Conservation (phyloP, 2,113 vertebrate species). For the Pteruthius melanotis region DNA sequence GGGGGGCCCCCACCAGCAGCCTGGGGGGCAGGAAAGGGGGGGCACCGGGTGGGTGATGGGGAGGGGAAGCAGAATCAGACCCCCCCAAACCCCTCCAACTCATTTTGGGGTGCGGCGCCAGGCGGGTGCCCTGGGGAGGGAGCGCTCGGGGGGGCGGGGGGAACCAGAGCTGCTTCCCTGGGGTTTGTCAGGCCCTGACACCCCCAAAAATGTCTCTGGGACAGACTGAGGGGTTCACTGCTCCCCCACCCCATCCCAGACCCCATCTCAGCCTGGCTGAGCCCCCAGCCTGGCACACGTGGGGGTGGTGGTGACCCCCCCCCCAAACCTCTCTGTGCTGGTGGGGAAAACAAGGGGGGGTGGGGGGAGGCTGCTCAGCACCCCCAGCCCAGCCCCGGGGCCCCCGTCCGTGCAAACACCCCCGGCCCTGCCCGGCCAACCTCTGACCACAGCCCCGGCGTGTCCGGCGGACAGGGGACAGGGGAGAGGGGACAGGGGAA, state of each 20-base stretch:
- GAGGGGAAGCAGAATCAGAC: too few species aligned
- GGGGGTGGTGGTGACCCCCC: not conserved
- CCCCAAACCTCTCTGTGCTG: not conserved
- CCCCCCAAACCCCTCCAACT: fast-evolving
- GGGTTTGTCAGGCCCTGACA: not conserved
- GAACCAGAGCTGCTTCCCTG: fast-evolving
- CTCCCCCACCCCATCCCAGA: not conserved
- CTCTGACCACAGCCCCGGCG: not conserved
- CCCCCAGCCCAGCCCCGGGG: not conserved
- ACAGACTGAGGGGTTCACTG: not conserved
- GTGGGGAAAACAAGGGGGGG: not conserved
- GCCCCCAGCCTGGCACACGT: fast-evolving
- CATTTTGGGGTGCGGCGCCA: not conserved
- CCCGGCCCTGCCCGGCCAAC: not conserved
- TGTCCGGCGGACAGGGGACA: not conserved
- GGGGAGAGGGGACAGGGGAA: too few species aligned
- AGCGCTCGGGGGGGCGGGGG: fast-evolving
- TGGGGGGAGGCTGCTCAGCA: not conserved
- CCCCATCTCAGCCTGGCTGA: fast-evolving
- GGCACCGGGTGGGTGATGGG: not conserved
- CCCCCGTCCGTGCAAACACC: not conserved
- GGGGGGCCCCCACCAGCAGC: constrained; percentile 86
- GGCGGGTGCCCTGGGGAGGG: too few species aligned
- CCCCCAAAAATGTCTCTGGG: not conserved
- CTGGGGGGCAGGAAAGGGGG: constrained; percentile 42